Conservation (phyloP, 2,888 invertebrate species). For the Lasius platythorax region DNA sequence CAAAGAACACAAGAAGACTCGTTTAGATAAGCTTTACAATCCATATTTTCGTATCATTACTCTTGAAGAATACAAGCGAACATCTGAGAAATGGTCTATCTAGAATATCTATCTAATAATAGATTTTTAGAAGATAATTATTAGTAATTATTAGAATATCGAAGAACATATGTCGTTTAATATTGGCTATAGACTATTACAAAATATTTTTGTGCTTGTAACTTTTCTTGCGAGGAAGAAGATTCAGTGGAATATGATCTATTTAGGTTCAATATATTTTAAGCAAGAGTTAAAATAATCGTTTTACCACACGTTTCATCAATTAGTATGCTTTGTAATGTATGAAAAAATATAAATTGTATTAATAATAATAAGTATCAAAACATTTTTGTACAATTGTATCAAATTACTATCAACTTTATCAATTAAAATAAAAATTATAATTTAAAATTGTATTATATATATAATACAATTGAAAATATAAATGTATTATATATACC, state of each 20-base stretch:
- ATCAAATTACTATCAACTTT: constrained; percentile 31
- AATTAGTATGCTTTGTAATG: not conserved
- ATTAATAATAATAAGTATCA: not conserved
- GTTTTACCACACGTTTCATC: not conserved
- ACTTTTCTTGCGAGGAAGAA: constrained; percentile 79
- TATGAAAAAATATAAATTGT: constrained; percentile 9
- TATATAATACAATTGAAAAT: too few species aligned
- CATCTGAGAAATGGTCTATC: constrained; percentile 39
- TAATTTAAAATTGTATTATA: not conserved
- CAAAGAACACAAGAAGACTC: too few species aligned
- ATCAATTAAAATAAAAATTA: constrained; percentile 11
- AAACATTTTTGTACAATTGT: constrained; percentile 16
- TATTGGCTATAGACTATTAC: not conserved
- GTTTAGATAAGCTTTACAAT: too few species aligned
- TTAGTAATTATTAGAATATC: constrained; percentile 21
- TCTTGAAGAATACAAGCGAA: too few species aligned
- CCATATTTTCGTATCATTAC: too few species aligned
- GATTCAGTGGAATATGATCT: constrained; percentile 66
- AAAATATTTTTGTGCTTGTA: constrained; percentile 68
- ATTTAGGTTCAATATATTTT: too few species aligned
- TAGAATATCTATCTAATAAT: constrained; percentile 81
- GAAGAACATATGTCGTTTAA: not conserved
- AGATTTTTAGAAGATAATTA: constrained; percentile 26
- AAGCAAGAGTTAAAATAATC: not conserved
- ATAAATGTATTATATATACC: too few species aligned